These are phyloP conservation scores for Phylloscopus trochilus DNA, from an alignment of 2,113 vertebrate genomes.

Conservation along the genomic window DNA sequence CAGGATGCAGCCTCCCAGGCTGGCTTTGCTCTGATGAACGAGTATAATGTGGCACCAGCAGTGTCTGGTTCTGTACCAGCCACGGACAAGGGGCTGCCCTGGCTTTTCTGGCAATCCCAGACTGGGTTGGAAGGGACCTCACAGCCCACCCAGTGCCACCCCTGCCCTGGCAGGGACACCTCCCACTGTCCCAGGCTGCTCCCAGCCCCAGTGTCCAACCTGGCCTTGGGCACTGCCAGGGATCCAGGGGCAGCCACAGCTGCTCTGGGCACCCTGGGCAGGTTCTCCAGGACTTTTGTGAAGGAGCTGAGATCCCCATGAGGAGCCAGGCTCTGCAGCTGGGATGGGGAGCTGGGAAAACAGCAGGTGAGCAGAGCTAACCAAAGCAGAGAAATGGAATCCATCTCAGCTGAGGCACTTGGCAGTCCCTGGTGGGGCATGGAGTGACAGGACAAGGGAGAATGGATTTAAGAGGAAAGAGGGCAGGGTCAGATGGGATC, in stretches of 20 bases:
- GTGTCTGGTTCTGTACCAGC: background rate
- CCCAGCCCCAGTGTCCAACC: background rate
- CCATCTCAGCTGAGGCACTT: background rate
- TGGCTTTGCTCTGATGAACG: fast-evolving
- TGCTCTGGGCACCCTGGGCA: background rate
- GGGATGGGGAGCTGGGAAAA: background rate
- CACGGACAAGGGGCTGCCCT: background rate
- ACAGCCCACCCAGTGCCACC: fast-evolving
- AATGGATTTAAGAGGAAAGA: background rate
- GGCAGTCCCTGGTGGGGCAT: background rate
- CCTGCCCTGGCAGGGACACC: background rate
- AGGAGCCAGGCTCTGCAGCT: background rate
- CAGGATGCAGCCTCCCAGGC: background rate
- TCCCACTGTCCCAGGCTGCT: background rate
- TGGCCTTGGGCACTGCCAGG: background rate
- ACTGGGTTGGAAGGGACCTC: fast-evolving
- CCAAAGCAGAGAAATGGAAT: background rate
- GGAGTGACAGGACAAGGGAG: background rate
- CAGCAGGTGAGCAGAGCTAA: background rate
- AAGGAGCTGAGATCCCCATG: background rate
- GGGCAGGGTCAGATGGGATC: background rate
- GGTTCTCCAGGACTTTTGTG: background rate
- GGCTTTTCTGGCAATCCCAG: background rate
- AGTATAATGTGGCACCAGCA: background rate
- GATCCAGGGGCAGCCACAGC: background rate